Percentiles rank a stretch among this genome's conserved stretches.
Evolutionary conservation across 30 jellyfish, hydroid and myxozoan species (phyloP).

Genomic region (Cassiopea xamachana): DNA sequence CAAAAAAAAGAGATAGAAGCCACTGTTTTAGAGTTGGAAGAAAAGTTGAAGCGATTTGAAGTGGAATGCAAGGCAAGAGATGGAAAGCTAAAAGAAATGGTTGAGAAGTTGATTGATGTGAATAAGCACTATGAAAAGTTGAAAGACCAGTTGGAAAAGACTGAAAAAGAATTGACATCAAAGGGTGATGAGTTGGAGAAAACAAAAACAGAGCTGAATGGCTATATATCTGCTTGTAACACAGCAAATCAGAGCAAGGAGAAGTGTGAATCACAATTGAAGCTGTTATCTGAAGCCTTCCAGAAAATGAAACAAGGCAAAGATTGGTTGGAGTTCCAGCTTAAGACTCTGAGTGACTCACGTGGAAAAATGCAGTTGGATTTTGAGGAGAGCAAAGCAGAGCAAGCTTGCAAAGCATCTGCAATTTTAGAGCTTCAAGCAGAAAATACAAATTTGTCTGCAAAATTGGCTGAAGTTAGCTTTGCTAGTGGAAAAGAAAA

Average conservation of each 20-base stretch:
- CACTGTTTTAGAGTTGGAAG: constrained; percentile 22
- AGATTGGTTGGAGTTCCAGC: constrained; percentile 70
- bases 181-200: constrained; percentile 32
- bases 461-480: constrained; percentile 19
- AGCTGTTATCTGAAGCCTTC: constrained; percentile 59
- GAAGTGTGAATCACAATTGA: constrained; percentile 44
- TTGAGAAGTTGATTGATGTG: constrained; percentile 20
- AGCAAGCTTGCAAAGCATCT: constrained; percentile 4
- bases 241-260: not conserved
- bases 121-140: not conserved
- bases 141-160: not conserved
- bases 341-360: constrained; percentile 62
- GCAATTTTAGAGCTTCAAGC: constrained; percentile 20
- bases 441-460: constrained; percentile 39
- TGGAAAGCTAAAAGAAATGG: not conserved
- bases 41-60: constrained; percentile 19
- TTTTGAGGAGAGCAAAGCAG: constrained; percentile 50
- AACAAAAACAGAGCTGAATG: constrained; percentile 27
- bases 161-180: constrained; percentile 8
- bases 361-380: constrained; percentile 63
- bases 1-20: constrained; percentile 28
- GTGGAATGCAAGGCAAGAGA: constrained; percentile 5
- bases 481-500: constrained; percentile 39
- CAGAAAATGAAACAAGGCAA: constrained; percentile 57
- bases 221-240: not conserved